Conservation (phyloP, 2,797 vertebrate species). For the Pseudochirops corinnae region DNA sequence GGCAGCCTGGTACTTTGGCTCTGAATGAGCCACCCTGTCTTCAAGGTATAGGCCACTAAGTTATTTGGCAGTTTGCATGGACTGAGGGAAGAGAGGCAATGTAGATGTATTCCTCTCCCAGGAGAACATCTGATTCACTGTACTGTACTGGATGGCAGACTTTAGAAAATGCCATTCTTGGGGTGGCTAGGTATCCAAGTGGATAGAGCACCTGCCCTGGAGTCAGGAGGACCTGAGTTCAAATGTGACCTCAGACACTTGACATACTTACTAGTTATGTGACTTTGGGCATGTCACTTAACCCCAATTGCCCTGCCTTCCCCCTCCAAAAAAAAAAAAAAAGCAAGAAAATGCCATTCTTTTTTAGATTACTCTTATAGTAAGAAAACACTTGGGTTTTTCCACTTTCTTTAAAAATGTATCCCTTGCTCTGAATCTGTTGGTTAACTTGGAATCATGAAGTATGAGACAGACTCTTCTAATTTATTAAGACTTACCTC, state of each 20-base stretch:
- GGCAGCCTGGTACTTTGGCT: background rate
- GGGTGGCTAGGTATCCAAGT: too few species aligned
- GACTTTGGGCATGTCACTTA: too few species aligned
- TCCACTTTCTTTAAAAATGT: background rate
- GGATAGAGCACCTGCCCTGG: too few species aligned
- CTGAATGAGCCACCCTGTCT: background rate
- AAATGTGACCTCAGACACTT: too few species aligned
- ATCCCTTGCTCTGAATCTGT: background rate
- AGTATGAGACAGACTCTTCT: background rate
- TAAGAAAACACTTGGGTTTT: background rate
- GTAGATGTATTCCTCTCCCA: background rate
- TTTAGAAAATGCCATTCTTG: background rate
- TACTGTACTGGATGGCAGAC: background rate
- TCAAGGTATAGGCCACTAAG: background rate
- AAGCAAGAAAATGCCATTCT: background rate
- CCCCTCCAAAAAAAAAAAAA: too few species aligned
- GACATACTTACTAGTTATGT: too few species aligned
- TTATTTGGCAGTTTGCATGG: background rate
- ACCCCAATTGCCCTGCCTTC: too few species aligned
- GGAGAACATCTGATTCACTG: background rate
- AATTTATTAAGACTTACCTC: background rate
- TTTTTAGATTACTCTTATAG: background rate
- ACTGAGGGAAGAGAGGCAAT: background rate
- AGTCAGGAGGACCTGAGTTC: too few species aligned
- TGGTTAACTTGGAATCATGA: background rate